Conservation (phyloP, 2,888 invertebrate genomes). For the Ichneumon xanthorius region DNA sequence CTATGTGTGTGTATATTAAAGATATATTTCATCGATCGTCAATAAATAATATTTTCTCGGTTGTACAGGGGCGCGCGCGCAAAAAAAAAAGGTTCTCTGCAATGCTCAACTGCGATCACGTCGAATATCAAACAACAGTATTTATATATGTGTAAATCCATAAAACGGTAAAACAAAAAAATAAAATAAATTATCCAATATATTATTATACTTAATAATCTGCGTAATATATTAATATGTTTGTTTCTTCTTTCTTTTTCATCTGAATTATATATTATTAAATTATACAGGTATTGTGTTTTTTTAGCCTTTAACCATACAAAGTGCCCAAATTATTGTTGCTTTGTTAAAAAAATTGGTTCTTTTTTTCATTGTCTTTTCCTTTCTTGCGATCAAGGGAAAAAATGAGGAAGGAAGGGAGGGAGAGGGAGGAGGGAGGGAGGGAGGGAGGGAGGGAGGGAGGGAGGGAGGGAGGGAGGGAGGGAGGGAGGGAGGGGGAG, state of each 20-base stretch:
- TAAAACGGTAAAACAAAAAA: constrained; percentile 84
- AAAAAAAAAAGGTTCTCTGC: constrained; percentile 30
- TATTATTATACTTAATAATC: constrained; percentile 82
- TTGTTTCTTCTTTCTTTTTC: constrained; percentile 55
- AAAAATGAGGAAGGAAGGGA: constrained; percentile 46
- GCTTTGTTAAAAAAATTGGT: constrained; percentile 13
- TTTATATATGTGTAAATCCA: constrained; percentile 82
- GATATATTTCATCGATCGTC: constrained; percentile 52
- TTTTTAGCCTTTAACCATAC: constrained; percentile 77
- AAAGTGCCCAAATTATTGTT: constrained; percentile 78
- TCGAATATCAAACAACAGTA: constrained; percentile 68
- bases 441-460: no score
- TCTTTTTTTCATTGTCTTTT: constrained; percentile 44
- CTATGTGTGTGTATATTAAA: constrained; percentile 29
- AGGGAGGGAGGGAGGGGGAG: no score
- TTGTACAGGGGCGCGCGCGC: constrained; percentile 37
- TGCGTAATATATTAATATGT: constrained; percentile 84
- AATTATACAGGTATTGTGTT: constrained; percentile 76
- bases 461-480: no score
- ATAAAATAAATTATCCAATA: constrained; percentile 84
- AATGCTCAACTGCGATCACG: constrained; percentile 58
- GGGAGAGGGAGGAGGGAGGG: constrained; percentile 34
- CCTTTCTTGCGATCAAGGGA: constrained; percentile 43
- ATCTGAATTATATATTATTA: constrained; percentile 69
- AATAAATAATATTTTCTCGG: constrained; percentile 66